phyloP scores from a whole-genome alignment of 2,113 vertebrate genomes.

The Dendrocopos noguchii region DNA sequence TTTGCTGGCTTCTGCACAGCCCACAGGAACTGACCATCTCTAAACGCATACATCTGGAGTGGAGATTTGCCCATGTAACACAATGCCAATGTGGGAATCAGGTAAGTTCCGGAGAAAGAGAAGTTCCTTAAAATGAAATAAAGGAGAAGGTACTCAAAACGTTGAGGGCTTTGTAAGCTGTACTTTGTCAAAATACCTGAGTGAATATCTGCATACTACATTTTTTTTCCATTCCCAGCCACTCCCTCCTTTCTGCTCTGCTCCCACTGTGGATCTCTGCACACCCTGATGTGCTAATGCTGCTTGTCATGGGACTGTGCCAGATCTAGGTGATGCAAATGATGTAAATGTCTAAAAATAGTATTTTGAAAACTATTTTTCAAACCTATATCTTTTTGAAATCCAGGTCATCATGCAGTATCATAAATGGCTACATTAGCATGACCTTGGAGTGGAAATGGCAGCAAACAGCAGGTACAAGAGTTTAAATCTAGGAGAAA shows the following conservation, averaged over 20 bases:
- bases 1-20: neutral
- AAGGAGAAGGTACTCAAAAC: neutral
- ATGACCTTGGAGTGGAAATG: neutral
- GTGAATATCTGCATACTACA: neutral
- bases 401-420: neutral
- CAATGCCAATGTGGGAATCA: neutral
- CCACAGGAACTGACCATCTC: neutral
- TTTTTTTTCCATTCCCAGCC: neutral
- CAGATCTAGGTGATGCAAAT: neutral
- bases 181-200: neutral
- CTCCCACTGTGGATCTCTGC: neutral
- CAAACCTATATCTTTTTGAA: neutral
- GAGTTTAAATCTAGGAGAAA: neutral
- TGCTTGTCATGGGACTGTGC: neutral
- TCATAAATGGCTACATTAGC: neutral
- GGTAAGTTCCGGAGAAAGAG: neutral
- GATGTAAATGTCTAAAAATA: neutral
- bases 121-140: neutral
- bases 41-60: neutral
- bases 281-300: neutral
- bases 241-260: neutral
- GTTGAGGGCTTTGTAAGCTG: neutral
- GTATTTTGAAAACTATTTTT: neutral
- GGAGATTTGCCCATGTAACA: neutral
- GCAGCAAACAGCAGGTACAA: neutral